Base-by-base conservation (phyloP, 2,888 invertebrate species). In the Junonia oenone region DNA sequence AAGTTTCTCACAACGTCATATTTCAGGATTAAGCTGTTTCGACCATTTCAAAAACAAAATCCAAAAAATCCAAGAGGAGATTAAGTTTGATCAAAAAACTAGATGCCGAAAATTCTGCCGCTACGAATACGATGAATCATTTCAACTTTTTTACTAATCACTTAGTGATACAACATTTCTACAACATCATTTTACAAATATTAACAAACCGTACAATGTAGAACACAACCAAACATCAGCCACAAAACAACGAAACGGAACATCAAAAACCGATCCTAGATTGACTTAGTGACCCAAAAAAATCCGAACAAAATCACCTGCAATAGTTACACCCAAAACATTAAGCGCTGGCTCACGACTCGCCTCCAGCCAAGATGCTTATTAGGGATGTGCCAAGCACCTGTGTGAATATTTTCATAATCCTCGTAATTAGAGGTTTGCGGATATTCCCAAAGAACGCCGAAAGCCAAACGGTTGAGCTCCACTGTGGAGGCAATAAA, bases 401-500 rank as follows among this genome's bases (percentile, higher is more conserved):
- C 90, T 90, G 90, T 90, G 88, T 88, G 89, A 88, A 89, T 89
- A 82, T 88, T 87, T 84, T 82, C 87, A 87, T 88, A 88, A 87
- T 86, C 87, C 83, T 75, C 79, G 81, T 90, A 90, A 90, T 90
- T 90, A 90, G 83, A 83, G 90, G 90, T 89, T 88, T 78, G 90
- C 88, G 81, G 81, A 85, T 84, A 73, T 85, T 82, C 84, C 86
- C 87, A 86, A 89, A 87, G 83, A 72, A 73, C 72, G 71, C 76
- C 75, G 74, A 72, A 78, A 69, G 73, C 80, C 79, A 81, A 82
- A 82, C 83, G 80, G 84, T 83, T 83, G 80, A 75, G 81, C 75
- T 78, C 81, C 76, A 83, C 84, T 81, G 87, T 78, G 72, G 87
- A 79, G 87, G 87, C 87, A 80, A 90, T 90, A 90, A 90, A 90